Conservation (phyloP, 1,140 invertebrate species). For the Bacillus rossius region DNA sequence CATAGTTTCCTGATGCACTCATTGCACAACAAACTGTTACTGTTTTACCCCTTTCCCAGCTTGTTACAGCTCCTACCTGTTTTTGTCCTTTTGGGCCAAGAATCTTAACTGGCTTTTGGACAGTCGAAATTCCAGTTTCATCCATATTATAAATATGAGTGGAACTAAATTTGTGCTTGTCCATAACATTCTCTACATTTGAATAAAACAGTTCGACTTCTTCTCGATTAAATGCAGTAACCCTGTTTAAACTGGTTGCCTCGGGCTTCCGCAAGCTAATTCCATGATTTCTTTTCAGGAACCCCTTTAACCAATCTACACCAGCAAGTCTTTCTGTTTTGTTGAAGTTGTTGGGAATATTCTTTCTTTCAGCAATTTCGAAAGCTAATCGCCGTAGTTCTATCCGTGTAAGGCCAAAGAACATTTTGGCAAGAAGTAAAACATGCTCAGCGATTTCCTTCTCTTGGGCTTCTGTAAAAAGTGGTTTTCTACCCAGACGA, state of each 20-base stretch:
- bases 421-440: background rate
- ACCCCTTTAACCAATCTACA: background rate
- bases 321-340: background rate
- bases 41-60: slow-evolving; percentile 30
- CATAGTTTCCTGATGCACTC: slow-evolving; percentile 34
- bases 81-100: slow-evolving; percentile 25
- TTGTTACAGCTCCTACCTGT: slow-evolving; percentile 33
- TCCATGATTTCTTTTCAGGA: background rate
- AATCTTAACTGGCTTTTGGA: background rate
- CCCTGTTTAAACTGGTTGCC: background rate
- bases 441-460: background rate
- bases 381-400: background rate
- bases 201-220: background rate
- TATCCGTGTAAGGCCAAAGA: background rate
- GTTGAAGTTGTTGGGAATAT: background rate
- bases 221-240: background rate
- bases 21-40: slow-evolving; percentile 29
- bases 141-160: background rate
- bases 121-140: background rate
- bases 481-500: background rate
- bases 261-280: background rate
- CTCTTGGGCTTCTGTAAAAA: background rate
- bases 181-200: background rate
- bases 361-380: background rate
- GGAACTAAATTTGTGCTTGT: background rate